These are phyloP conservation scores for Drosophila borborema DNA, from an alignment of 2,888 invertebrate species.

Conservation along the genomic window DNA sequence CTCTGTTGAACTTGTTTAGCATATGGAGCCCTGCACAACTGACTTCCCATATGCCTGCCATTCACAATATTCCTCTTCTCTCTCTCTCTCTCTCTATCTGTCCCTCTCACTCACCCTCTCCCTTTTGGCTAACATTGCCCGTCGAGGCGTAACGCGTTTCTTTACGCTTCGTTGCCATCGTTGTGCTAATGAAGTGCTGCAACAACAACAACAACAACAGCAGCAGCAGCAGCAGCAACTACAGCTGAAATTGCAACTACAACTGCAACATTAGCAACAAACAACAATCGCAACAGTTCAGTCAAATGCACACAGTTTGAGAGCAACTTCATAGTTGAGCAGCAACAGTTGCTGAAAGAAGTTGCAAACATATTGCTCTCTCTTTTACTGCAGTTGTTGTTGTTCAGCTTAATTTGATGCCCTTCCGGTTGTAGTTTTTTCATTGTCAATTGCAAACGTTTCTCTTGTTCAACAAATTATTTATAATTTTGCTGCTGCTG, in stretches of 20 bases:
- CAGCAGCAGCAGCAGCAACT: slow-evolving; percentile 25
- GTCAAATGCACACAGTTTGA: slow-evolving; percentile 32
- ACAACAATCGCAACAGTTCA: slow-evolving; percentile 35
- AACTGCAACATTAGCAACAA: slow-evolving; percentile 33
- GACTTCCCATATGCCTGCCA: slow-evolving; percentile 23
- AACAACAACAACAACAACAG: slow-evolving; percentile 50
- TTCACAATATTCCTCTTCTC: slow-evolving; percentile 13
- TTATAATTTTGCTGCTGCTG: background rate
- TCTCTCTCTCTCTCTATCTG: slow-evolving; percentile 12
- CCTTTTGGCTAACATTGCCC: slow-evolving; percentile 42
- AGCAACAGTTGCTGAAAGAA: slow-evolving; percentile 25
- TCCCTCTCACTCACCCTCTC: slow-evolving; percentile 13
- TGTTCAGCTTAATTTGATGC: slow-evolving; percentile 15
- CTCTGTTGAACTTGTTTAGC: slow-evolving; percentile 41
- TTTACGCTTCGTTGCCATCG: slow-evolving; percentile 72
- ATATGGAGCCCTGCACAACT: slow-evolving; percentile 38
- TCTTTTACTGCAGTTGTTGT: slow-evolving; percentile 8
- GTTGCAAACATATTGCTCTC: background rate
- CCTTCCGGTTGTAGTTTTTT: slow-evolving; percentile 25
- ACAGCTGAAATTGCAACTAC: slow-evolving; percentile 33
- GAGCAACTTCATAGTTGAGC: slow-evolving; percentile 13
- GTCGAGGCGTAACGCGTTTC: slow-evolving; percentile 67
- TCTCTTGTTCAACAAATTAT: slow-evolving; percentile 15
- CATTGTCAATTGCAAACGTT: slow-evolving; percentile 15
- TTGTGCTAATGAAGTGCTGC: slow-evolving; percentile 73